Conservation (phyloP, 2,113 vertebrate species). For the Origma solitaria region DNA sequence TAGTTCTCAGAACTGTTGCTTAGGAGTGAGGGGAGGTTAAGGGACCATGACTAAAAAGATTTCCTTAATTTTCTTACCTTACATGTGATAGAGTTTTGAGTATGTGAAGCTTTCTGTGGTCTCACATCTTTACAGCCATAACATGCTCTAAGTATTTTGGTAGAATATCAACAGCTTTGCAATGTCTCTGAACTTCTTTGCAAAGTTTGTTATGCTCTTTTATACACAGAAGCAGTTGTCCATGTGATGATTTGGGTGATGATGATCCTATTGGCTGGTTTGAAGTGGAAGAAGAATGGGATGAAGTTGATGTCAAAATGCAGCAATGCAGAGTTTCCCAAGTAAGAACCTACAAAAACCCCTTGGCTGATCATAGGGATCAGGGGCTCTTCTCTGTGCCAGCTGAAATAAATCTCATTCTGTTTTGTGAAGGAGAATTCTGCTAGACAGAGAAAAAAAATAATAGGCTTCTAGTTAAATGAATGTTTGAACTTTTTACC, state of each 20-base stretch:
- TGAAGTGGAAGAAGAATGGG: slow-evolving; percentile 96
- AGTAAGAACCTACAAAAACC: slow-evolving; percentile 64
- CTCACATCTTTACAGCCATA: neutral
- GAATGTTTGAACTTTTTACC: neutral
- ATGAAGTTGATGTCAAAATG: slow-evolving; percentile 91
- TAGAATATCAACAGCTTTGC: neutral
- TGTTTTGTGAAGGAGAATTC: neutral
- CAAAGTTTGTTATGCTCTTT: neutral
- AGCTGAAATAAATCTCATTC: neutral
- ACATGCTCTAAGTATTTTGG: neutral
- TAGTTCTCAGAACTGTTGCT: neutral
- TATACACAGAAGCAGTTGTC: slow-evolving; percentile 45
- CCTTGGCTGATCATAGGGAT: neutral
- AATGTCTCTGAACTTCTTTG: neutral
- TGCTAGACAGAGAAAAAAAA: neutral
- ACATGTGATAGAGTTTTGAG: neutral
- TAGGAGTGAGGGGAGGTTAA: neutral
- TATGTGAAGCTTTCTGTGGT: neutral
- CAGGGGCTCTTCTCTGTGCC: neutral
- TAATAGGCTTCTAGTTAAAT: neutral
- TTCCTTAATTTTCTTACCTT: neutral
- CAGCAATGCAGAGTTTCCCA: slow-evolving; percentile 86
- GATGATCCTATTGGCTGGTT: slow-evolving; percentile 95
- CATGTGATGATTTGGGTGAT: slow-evolving; percentile 71
- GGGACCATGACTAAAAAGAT: neutral